Evolutionary conservation across 1,140 invertebrate species (phyloP), one percentile per base, ranked within the genome.

Genomic region (Pseudomyrmex dendroicus): DNA sequence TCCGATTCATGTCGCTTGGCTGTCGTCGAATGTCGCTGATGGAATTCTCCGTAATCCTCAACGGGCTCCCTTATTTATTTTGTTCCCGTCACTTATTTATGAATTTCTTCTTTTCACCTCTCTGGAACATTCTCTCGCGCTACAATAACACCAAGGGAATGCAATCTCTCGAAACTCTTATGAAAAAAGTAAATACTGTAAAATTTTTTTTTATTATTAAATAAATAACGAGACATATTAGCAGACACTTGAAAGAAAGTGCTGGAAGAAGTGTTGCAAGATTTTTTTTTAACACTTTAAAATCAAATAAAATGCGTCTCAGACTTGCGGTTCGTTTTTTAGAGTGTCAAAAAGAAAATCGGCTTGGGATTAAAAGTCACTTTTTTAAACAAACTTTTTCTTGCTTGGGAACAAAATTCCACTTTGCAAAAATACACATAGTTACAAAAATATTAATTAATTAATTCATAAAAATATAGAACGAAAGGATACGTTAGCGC

Each of bases 341-440:
- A 25, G 0, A 35, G 0, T 5, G 35, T 35, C 35, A 35, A 35
- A 35, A 35, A 35, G 1, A 35, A 35, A 35, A 35, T 0, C 5
- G 35, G 2, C 0, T 35, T 0, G 3, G 5, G 35, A 35, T 35
- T 35, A 7, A 74, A 86, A 77, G 83, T 85, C 54, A 72, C 57
- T 73, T 20, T 54, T 17, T 54, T 88, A 84, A 83, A 90, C 89
- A 83, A 80, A 62, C 72, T 74, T 66, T 66, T 59, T 22, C 59
- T 86, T 90, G 86, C 87, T 83, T 25, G 50, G 73, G 50, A 80
- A 78, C 44, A 74, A 84, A 90, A 89, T 84, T 82, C 61, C 63
- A 67, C 66, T 76, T 20, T 50, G 62, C 46, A n/a, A 20, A 20
- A 20, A 20, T 20, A 20, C 20, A 20, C 20, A 63, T 84, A 84